These are phyloP conservation scores for Vultur gryphus DNA, from an alignment of 2,797 vertebrate genomes.

Conservation along the genomic window DNA sequence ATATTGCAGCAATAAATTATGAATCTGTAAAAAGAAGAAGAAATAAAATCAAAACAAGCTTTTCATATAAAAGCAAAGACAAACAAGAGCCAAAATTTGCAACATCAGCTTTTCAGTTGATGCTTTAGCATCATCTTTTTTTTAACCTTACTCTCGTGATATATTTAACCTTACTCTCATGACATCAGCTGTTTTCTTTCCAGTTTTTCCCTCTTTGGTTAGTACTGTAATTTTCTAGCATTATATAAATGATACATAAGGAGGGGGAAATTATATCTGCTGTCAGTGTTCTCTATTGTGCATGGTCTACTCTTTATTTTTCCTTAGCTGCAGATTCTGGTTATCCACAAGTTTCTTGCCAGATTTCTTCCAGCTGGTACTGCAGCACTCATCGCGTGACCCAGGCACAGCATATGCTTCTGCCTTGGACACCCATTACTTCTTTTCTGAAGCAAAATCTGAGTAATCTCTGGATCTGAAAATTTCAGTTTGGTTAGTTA, in stretches of 20 bases:
- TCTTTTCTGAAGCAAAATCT: background rate
- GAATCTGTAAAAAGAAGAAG: background rate
- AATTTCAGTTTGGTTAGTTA: background rate
- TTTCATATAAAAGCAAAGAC: background rate
- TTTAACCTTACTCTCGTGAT: background rate
- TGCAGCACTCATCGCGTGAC: background rate
- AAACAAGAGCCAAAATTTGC: background rate
- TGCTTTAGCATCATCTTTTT: background rate
- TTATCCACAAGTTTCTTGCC: background rate
- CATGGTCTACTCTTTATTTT: background rate
- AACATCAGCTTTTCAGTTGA: background rate
- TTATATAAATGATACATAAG: background rate
- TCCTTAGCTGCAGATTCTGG: background rate
- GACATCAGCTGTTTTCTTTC: conserved; percentile 16
- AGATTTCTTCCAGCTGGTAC: conserved; percentile 4
- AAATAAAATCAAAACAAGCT: conserved; percentile 17
- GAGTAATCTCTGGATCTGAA: background rate
- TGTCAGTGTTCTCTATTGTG: background rate
- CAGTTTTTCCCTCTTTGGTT: background rate
- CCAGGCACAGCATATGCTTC: background rate
- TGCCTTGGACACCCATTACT: background rate
- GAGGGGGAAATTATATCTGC: background rate
- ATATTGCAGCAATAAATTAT: conserved; percentile 9
- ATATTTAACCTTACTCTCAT: background rate
- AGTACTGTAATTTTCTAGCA: background rate